Base-by-base conservation (phyloP, 2,888 invertebrate genomes). In the Sminthurinus aureus region DNA sequence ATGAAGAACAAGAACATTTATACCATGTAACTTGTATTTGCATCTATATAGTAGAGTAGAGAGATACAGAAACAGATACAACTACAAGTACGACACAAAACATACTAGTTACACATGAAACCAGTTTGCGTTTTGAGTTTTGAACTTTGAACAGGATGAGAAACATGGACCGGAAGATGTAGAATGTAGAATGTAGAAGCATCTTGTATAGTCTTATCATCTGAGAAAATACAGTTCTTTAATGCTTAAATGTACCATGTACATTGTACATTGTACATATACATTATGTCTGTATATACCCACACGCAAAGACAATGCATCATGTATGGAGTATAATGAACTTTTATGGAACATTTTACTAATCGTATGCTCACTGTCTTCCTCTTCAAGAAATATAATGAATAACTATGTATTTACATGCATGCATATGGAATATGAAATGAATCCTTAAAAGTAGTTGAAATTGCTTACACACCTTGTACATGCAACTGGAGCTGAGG, bases 151-250 rank as follows among this genome's bases (percentile, higher is more conserved):
- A 15, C 73, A 73, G 26, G 75, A 51, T 15, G 75, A 51, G 20
- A n/a, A 75, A 22, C 75, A 50, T 51, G 76, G 76, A 58, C 76
- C 76, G 76, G 76, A 76, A 76, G 76, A 76, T 58, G 26, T 24
- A 71, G 71, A 11, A 2, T 38, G 38, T 38, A 38, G 38, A 38
- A 38, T 38, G 26, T 26, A 71, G 71, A 11, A n/a, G 11, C 20
- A 22, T 69, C 22, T n/a, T 64, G n/a, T 64, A 9, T n/a, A 67
- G 22, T 67, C 67, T 67, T 20, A 67, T 22, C 67, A 20, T 22
- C n/a, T 67, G 22, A 67, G 67, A n/a, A 22, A 38, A 38, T 38
- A 38, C 38, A 38, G 38, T 38, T 38, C 38, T 38, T 38, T 6
- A 1, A 38, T 38, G 38, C 6, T 38, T 38, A 38, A 38, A 38